A percentile compares a stretch with the other conserved stretches of the same genome.
These are phyloP conservation scores for Pyrgus malvae DNA, from an alignment of 2,888 invertebrate species.

Conservation along the genomic window DNA sequence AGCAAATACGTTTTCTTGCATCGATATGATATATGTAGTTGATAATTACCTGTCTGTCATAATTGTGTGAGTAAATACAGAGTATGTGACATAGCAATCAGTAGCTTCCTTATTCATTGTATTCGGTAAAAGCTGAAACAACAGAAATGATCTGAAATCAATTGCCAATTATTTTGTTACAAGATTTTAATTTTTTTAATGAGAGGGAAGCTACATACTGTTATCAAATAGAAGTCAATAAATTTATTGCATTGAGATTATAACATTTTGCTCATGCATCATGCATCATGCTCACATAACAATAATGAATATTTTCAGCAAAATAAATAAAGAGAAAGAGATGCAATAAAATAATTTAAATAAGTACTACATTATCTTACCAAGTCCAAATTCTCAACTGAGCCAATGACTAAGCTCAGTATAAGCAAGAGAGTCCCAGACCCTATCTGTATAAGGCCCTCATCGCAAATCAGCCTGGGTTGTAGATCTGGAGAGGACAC, in stretches of 20 bases:
- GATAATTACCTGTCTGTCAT: slow-evolving; percentile 66
- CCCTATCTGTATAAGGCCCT: slow-evolving; percentile 81
- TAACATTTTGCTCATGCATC: too few species aligned
- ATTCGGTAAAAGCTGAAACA: slow-evolving; percentile 57
- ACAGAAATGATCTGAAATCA: too few species aligned
- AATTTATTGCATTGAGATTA: too few species aligned
- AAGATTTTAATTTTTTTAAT: too few species aligned
- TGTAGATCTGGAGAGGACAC: slow-evolving; percentile 57
- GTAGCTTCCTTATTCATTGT: slow-evolving; percentile 40
- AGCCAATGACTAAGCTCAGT: slow-evolving; percentile 79
- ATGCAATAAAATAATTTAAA: too few species aligned
- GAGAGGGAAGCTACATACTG: too few species aligned
- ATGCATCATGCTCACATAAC: too few species aligned
- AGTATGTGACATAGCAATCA: slow-evolving; percentile 61
- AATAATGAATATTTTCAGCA: too few species aligned
- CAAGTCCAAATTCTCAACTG: slow-evolving; percentile 80
- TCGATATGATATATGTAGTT: not conserved
- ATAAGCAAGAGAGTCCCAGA: slow-evolving; percentile 69
- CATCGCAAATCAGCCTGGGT: slow-evolving; percentile 71
- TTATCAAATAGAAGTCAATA: not conserved
- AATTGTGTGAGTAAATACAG: slow-evolving; percentile 68
- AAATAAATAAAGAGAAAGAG: too few species aligned
- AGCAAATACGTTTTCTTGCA: too few species aligned
- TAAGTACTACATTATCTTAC: slow-evolving; percentile 44
- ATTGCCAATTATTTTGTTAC: too few species aligned